Evolutionary conservation across 2,113 vertebrate genomes (phyloP).

Genomic region (Serilophus lunatus): DNA sequence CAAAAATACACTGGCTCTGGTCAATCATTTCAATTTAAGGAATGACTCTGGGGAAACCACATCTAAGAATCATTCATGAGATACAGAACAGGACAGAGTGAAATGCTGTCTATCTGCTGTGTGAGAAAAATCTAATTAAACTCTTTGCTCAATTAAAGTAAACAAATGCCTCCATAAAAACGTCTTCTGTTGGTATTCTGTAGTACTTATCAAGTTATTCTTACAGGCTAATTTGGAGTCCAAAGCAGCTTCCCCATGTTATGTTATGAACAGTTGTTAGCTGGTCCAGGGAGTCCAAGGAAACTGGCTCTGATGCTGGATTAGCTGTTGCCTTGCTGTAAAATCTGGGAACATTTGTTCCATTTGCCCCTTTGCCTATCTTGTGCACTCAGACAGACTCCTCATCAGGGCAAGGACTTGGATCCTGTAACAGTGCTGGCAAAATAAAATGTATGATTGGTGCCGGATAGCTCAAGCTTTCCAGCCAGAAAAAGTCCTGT

Average conservation of each 20-base stretch:
- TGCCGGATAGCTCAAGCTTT: background rate
- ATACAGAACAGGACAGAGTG: background rate
- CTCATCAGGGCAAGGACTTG: background rate
- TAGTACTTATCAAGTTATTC: background rate
- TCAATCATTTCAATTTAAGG: background rate
- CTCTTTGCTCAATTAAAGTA: slow-evolving; percentile 9
- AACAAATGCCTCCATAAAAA: slow-evolving; percentile 31
- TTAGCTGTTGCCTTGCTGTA: background rate
- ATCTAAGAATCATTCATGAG: slow-evolving; percentile 15
- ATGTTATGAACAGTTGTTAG: background rate
- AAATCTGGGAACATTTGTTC: fast-evolving
- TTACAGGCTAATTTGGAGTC: background rate
- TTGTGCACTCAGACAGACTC: background rate
- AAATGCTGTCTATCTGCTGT: slow-evolving; percentile 16
- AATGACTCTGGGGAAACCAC: slow-evolving; percentile 21
- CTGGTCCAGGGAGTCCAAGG: background rate
- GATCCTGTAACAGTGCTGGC: background rate
- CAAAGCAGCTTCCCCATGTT: background rate
- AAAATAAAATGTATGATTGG: background rate
- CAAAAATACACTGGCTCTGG: background rate
- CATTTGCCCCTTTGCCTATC: background rate
- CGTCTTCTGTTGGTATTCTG: background rate
- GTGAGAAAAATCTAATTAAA: slow-evolving; percentile 54
- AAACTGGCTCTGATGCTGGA: background rate
- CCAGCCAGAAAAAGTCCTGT: background rate